These are phyloP conservation scores for Iselma pallidipennis DNA, from an alignment of 2,888 invertebrate genomes.

Conservation along the genomic window DNA sequence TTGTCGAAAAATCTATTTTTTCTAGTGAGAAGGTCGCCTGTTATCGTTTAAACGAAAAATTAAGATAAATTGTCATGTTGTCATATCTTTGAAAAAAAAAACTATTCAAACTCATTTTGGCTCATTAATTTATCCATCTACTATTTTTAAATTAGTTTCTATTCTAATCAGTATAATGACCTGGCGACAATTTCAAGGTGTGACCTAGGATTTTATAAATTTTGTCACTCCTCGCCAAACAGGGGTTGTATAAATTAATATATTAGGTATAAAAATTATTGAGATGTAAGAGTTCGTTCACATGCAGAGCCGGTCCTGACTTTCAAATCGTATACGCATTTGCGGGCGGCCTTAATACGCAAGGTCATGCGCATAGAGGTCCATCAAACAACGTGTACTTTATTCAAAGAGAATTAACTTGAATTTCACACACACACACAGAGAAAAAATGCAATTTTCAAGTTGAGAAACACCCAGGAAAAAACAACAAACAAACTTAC, in stretches of 20 bases:
- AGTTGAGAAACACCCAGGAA: too few relatives aligned
- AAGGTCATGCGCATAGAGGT: slow-evolving; percentile 37
- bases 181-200: not conserved
- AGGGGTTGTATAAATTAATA: slow-evolving; percentile 17
- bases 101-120: too few relatives aligned
- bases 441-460: too few relatives aligned
- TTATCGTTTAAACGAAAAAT: not conserved
- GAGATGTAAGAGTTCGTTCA: slow-evolving; percentile 18
- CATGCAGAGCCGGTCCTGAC: slow-evolving; percentile 26
- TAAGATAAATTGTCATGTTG: too few relatives aligned
- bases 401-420: too few relatives aligned
- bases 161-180: too few relatives aligned
- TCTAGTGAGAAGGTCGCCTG: not conserved
- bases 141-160: too few relatives aligned
- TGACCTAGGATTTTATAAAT: not conserved
- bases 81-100: too few relatives aligned
- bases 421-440: too few relatives aligned
- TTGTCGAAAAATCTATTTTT: not conserved
- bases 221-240: too few relatives aligned
- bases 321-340: slow-evolving; percentile 30
- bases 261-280: slow-evolving; percentile 11
- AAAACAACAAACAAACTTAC: too few relatives aligned
- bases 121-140: too few relatives aligned
- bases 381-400: not conserved
- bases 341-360: slow-evolving; percentile 38